Conservation (phyloP, 2,888 invertebrate genomes). For the Morinoia aosen region DNA sequence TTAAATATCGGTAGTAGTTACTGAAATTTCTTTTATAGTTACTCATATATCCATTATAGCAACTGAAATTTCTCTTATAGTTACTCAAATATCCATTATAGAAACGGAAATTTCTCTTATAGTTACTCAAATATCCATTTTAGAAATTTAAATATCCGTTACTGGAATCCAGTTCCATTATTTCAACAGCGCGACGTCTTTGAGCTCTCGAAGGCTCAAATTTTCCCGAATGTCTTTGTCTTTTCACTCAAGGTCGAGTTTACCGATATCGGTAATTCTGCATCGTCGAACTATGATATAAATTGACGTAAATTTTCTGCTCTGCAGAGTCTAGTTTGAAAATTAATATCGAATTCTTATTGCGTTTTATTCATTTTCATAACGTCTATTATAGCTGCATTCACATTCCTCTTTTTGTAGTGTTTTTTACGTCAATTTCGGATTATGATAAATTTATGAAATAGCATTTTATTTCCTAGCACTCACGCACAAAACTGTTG, state of each 20-base stretch:
- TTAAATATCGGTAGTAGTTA: too few species aligned
- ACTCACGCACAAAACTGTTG: too few species aligned
- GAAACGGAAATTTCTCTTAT: too few species aligned
- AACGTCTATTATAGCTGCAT: not conserved
- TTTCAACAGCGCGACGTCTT: not conserved
- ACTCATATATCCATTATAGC: too few species aligned
- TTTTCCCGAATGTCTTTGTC: not conserved
- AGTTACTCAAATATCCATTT: too few species aligned
- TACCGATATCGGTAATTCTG: not conserved
- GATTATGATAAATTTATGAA: too few species aligned
- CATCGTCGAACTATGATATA: not conserved
- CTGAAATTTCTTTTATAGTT: too few species aligned
- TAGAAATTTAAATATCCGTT: not conserved
- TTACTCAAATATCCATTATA: too few species aligned
- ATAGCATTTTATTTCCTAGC: not conserved
- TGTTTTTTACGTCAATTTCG: not conserved
- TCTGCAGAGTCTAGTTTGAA: not conserved
- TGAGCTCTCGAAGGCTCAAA: not conserved
- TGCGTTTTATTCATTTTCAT: not conserved
- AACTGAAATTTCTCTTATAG: too few species aligned
- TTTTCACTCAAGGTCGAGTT: not conserved
- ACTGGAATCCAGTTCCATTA: not conserved
- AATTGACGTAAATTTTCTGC: not conserved
- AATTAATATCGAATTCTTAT: not conserved
- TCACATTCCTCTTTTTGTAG: not conserved